phyloP scores from a whole-genome alignment of 2,113 vertebrate genomes.

The Eublepharis macularius region DNA sequence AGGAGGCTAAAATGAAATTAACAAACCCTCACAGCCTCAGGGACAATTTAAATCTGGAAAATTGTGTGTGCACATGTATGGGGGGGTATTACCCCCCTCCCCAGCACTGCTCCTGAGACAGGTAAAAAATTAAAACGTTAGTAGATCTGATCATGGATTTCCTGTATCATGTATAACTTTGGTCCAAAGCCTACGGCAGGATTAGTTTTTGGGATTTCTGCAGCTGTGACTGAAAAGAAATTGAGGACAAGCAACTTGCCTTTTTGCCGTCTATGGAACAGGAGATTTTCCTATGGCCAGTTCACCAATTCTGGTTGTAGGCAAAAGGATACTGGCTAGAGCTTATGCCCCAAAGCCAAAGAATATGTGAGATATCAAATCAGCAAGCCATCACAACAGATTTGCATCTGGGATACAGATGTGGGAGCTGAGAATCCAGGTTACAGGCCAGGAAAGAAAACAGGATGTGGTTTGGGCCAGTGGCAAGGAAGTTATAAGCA shows the following conservation, averaged over 20 bases:
- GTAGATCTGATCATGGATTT: too few species aligned
- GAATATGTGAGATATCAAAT: not conserved
- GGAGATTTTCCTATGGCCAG: too few species aligned
- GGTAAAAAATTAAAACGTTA: not conserved
- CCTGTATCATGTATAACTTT: too few species aligned
- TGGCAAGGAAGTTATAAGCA: too few species aligned
- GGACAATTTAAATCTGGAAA: too few species aligned
- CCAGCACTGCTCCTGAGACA: too few species aligned
- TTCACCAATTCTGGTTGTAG: not conserved
- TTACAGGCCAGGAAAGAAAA: not conserved
- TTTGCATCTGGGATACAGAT: not conserved
- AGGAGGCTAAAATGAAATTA: too few species aligned
- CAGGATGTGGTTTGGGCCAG: not conserved
- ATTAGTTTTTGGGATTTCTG: not conserved
- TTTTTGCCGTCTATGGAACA: not conserved
- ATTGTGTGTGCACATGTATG: too few species aligned
- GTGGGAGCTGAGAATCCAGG: not conserved
- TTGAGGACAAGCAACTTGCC: not conserved
- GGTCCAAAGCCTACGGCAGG: not conserved
- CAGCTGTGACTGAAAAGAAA: not conserved
- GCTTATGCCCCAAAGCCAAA: too few species aligned
- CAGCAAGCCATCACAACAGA: not conserved
- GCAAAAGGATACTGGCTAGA: not conserved
- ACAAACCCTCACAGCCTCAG: too few species aligned
- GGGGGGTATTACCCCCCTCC: too few species aligned